A percentile compares a stretch with the other conserved stretches of the same genome.
phyloP scores from a whole-genome alignment of 2,113 vertebrate species.

The Cinclus cinclus region DNA sequence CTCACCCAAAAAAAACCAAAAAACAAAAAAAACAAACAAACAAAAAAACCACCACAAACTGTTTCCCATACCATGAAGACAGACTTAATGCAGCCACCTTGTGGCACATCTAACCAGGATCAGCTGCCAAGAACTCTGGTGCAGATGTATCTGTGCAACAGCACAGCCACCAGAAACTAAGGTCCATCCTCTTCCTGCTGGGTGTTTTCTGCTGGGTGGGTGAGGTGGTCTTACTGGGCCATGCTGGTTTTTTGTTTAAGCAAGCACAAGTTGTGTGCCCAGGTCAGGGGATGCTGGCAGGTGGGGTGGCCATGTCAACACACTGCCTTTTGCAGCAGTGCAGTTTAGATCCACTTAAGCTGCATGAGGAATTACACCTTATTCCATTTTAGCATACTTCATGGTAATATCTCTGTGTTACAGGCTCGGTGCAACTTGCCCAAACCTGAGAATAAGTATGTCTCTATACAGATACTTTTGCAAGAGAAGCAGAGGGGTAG shows the following conservation, averaged over 20 bases:
- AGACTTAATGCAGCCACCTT: neutral
- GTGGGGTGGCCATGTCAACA: neutral
- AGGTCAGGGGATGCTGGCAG: rapidly evolving
- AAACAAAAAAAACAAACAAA: neutral
- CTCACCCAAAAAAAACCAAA: neutral
- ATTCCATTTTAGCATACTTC: neutral
- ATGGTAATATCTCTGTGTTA: neutral
- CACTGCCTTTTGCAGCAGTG: neutral
- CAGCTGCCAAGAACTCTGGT: neutral
- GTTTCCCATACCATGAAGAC: rapidly evolving
- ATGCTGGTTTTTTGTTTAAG: rapidly evolving
- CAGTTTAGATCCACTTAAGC: neutral
- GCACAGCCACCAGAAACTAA: rapidly evolving
- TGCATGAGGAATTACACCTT: neutral
- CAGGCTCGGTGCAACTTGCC: neutral
- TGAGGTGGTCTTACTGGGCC: neutral
- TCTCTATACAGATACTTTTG: neutral
- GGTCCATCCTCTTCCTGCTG: too few relatives aligned
- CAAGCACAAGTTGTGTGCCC: rapidly evolving
- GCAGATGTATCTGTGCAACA: rapidly evolving
- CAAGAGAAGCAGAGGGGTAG: neutral
- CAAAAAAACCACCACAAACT: neutral
- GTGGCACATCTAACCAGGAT: rapidly evolving
- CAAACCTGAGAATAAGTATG: neutral
- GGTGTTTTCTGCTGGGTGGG: neutral